A percentile compares a stretch with the other conserved stretches of the same genome.
Conservation (phyloP, 2,113 vertebrate species). For the Donacobius atricapilla region DNA sequence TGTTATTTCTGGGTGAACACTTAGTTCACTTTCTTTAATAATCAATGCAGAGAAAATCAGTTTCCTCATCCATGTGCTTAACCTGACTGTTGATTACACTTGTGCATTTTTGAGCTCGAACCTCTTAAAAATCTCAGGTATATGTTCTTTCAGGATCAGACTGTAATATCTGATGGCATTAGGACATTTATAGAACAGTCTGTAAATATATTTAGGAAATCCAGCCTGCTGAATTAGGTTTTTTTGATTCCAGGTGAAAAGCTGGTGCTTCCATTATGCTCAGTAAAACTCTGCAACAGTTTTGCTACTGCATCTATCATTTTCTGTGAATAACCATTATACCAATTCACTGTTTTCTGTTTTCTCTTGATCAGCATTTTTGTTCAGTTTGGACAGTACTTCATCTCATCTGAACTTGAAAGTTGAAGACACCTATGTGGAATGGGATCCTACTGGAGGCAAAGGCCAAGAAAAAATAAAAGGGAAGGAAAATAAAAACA, state of each 20-base stretch:
- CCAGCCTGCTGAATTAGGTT: not conserved
- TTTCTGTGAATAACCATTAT: not conserved
- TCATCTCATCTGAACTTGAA: constrained; percentile 89
- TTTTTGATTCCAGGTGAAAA: not conserved
- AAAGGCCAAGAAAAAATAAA: constrained; percentile 87
- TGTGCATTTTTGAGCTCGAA: not conserved
- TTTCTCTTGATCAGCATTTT: constrained; percentile 77
- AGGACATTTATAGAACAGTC: not conserved
- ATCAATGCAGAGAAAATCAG: not conserved
- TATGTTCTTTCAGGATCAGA: not conserved
- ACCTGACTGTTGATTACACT: not conserved
- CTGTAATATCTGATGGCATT: not conserved
- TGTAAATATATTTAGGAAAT: not conserved
- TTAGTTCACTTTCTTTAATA: not conserved
- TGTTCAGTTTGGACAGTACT: constrained; percentile 83
- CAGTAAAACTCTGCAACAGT: not conserved
- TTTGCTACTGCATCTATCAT: not conserved
- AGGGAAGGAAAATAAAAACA: constrained; percentile 88
- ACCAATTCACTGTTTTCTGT: not conserved
- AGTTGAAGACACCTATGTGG: constrained; percentile 84
- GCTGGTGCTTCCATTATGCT: not conserved
- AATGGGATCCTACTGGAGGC: constrained; percentile 90
- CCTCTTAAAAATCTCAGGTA: not conserved
- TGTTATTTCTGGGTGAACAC: not conserved
- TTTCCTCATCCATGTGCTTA: not conserved